Base-by-base conservation (phyloP, 2,888 invertebrate genomes). In the Dyspetes luteomarginatus region DNA sequence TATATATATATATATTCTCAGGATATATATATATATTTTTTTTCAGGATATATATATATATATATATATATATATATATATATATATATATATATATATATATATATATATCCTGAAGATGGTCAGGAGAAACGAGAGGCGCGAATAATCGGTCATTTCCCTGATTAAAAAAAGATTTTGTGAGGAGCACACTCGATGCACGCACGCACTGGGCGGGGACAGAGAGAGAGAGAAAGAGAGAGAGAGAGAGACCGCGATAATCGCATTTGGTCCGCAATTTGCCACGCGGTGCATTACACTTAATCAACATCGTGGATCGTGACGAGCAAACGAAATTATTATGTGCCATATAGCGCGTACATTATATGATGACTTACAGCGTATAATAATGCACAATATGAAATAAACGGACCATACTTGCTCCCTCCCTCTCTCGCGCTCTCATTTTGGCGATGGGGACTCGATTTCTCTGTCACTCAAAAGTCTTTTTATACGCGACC, bases 211-310 rank as follows among this genome's bases (percentile, higher is more conserved):
- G 81, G 41, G 58, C 36, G 19, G 43, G 19, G 26, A 19, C 7
- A 22, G 48, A 48, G 62, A 28, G 68, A 65, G 64, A 26, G 43
- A 17, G 19, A 58, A 62, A 77, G 36, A 67, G n/a, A 64, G 30
- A 36, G 58, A 12, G 45, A 58, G 15, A 58, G 75, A 65, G 41
- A 28, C 65, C 62, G 64, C 26, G 74, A 78, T 81, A 81, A 81
- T 78, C 81, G 81, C 72, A 41, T 71, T 71, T 68, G 72, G 72
- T 81, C 62, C 36, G 67, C 72, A 81, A 76, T 81, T 81, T 81
- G 72, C 80, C 76, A 81, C 76, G 76, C 76, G 72, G 60, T 68
- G 80, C 76, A 81, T 81, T 81, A 76, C 67, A 76, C 76, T 76
- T 76, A 81, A 81, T 81, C 80, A 76, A 68, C 76, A 76, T 56